A percentile compares a stretch with the other conserved stretches of the same genome.
These are phyloP conservation scores for Athene cunicularia DNA, from an alignment of 2,113 vertebrate species.

Conservation along the genomic window DNA sequence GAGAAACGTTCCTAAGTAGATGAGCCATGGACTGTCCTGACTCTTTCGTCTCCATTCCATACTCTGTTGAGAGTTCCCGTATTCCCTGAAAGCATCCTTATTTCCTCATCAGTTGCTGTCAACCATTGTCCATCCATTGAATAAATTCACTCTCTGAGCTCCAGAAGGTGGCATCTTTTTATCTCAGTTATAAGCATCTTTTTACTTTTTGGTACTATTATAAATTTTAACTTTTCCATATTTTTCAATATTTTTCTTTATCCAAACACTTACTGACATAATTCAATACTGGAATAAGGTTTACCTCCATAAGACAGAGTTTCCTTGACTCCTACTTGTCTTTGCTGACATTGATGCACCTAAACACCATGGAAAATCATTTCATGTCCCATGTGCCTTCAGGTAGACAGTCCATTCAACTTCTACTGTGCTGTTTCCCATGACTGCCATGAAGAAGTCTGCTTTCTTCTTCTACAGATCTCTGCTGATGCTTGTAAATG, in stretches of 20 bases:
- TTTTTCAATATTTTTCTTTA: background rate
- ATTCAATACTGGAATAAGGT: background rate
- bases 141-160: background rate
- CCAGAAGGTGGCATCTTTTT: background rate
- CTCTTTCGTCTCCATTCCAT: background rate
- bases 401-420: background rate
- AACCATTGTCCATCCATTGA: background rate
- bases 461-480: background rate
- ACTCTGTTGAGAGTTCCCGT: background rate
- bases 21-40: background rate
- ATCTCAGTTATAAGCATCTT: background rate
- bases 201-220: background rate
- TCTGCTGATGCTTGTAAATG: background rate
- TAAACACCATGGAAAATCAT: background rate
- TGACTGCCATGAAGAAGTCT: background rate
- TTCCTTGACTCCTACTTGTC: background rate
- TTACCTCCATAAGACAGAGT: background rate
- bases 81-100: background rate
- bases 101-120: background rate
- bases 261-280: background rate
- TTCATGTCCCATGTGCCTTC: background rate
- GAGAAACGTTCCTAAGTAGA: background rate
- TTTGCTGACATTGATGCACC: background rate
- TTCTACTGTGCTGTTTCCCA: background rate
- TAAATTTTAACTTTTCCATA: background rate